Percentiles rank a stretch among this genome's conserved stretches.
These are phyloP conservation scores for Anodontia alba DNA, from an alignment of 2,888 invertebrate genomes.

Conservation along the genomic window DNA sequence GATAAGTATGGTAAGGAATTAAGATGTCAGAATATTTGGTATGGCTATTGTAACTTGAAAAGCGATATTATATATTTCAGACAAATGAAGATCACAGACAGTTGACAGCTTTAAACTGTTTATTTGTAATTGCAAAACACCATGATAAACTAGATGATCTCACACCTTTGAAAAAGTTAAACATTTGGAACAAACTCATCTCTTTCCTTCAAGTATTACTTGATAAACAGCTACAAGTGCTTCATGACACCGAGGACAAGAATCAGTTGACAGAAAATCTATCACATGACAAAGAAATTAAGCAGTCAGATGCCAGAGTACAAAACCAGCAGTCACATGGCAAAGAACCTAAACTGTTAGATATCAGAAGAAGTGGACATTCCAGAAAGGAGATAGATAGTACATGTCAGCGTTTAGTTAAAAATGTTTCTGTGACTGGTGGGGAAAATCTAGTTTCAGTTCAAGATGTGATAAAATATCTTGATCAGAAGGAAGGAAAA, in stretches of 20 bases:
- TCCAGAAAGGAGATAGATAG: not conserved
- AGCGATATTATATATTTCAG: too few relatives aligned
- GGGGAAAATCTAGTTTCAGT: not conserved
- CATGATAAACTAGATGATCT: slow-evolving; percentile 31
- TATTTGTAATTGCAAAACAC: slow-evolving; percentile 37
- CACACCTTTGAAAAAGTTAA: slow-evolving; percentile 25
- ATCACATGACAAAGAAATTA: not conserved
- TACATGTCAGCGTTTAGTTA: not conserved
- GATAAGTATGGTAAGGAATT: too few relatives aligned
- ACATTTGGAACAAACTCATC: slow-evolving; percentile 46
- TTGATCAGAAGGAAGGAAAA: not conserved
- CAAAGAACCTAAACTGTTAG: not conserved
- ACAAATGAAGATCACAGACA: slow-evolving; percentile 5
- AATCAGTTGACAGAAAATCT: not conserved
- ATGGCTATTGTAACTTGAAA: too few relatives aligned
- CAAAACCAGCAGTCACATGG: not conserved
- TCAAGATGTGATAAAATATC: not conserved
- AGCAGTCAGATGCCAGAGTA: not conserved
- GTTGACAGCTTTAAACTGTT: slow-evolving; percentile 49
- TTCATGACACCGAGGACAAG: not conserved
- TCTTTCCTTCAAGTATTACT: slow-evolving; percentile 27
- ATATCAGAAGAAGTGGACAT: not conserved
- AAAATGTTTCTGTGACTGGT: not conserved
- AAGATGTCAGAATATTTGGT: too few relatives aligned
- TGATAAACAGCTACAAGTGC: not conserved